A percentile compares a stretch with the other conserved stretches of the same genome.
Evolutionary conservation across 1,140 invertebrate species (phyloP).

Genomic region (Drosophila orena): DNA sequence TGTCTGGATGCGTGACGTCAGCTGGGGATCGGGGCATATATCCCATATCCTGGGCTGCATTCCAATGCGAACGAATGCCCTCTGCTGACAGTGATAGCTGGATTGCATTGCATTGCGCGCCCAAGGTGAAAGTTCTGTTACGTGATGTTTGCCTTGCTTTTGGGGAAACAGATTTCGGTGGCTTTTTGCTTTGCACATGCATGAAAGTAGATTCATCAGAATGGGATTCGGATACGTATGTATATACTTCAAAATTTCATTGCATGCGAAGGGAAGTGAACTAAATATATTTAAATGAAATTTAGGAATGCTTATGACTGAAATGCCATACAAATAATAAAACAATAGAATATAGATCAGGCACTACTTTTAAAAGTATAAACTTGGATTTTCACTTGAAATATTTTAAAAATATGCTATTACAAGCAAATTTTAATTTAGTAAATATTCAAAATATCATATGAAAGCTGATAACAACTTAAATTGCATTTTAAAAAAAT

Average conservation of each 20-base stretch:
- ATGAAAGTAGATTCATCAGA: neutral
- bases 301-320: neutral
- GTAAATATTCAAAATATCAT: no score
- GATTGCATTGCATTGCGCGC: conserved; percentile 33
- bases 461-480: no score
- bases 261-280: neutral
- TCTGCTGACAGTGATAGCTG: conserved; percentile 36
- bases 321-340: neutral
- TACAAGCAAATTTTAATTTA: no score
- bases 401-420: no score
- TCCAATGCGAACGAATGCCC: conserved; percentile 32
- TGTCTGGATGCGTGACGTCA: conserved; percentile 58
- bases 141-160: conserved; percentile 55
- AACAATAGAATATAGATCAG: no score
- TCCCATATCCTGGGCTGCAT: conserved; percentile 27
- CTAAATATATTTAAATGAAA: neutral
- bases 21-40: conserved; percentile 8
- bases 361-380: no score
- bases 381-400: no score
- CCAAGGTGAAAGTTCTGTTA: conserved; percentile 71
- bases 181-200: neutral
- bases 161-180: conserved; percentile 30
- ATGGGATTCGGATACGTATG: conserved; percentile 10
- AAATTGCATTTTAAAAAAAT: no score
- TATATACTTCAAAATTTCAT: neutral